Conservation (phyloP, 1,140 invertebrate genomes). For the Drosophila oshimai region DNA sequence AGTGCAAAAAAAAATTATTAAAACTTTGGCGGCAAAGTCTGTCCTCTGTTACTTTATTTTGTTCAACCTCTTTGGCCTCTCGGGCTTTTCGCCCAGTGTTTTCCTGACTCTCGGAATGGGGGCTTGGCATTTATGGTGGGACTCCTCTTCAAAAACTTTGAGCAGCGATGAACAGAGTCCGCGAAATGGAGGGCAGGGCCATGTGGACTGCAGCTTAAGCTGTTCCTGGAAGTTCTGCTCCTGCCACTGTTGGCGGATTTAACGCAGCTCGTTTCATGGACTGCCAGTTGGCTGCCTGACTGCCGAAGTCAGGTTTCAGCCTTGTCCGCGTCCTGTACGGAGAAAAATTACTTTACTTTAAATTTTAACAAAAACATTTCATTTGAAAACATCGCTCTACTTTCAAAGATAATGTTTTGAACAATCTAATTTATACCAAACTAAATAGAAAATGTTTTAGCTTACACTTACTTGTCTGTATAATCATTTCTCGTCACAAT, state of each 20-base stretch:
- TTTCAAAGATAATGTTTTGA: too few relatives aligned
- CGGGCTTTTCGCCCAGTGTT: neutral
- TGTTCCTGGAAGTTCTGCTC: conserved; percentile 5
- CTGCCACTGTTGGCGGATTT: conserved; percentile 57
- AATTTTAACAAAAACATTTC: neutral
- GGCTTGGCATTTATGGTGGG: conserved; percentile 69
- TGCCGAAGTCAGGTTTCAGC: conserved; percentile 30
- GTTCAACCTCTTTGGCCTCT: neutral
- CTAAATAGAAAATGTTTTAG: too few relatives aligned
- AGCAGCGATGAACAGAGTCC: conserved; percentile 40
- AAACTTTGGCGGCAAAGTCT: too few relatives aligned
- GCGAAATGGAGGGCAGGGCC: neutral
- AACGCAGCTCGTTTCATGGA: conserved; percentile 67
- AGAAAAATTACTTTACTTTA: neutral
- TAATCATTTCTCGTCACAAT: too few relatives aligned
- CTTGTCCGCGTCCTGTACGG: neutral
- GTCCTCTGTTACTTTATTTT: too few relatives aligned
- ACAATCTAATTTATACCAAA: too few relatives aligned
- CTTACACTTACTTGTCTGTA: too few relatives aligned
- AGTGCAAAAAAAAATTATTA: too few relatives aligned
- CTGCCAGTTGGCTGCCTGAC: conserved; percentile 41
- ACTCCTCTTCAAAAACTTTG: conserved; percentile 50
- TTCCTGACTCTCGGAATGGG: conserved; percentile 46
- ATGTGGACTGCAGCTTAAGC: conserved; percentile 55
- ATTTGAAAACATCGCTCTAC: neutral